Evolutionary conservation across 2,113 vertebrate genomes (phyloP).

Genomic region (Sialia sialis): DNA sequence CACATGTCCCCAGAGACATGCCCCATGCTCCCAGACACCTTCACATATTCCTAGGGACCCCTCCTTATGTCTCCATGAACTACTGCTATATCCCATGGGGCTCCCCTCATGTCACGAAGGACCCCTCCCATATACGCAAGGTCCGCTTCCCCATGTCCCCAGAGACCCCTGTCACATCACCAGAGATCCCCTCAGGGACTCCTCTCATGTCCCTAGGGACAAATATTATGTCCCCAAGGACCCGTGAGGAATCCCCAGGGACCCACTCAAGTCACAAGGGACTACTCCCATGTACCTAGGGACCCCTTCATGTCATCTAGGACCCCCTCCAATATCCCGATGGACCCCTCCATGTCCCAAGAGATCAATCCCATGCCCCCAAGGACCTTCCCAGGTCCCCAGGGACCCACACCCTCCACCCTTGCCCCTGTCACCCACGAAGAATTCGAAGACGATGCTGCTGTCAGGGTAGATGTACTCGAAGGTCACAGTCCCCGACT

Average conservation of each 20-base stretch:
- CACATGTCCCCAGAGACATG: not conserved
- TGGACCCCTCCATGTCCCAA: not conserved
- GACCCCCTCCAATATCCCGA: too few relatives aligned
- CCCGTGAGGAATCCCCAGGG: not conserved
- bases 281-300: not conserved
- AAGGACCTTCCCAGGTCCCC: not conserved
- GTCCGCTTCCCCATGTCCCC: too few relatives aligned
- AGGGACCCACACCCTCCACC: not conserved
- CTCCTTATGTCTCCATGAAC: not conserved
- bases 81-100: not conserved
- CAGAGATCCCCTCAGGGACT: not conserved
- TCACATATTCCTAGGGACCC: not conserved
- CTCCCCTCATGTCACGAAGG: not conserved
- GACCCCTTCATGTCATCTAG: not conserved
- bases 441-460: constrained; percentile 94
- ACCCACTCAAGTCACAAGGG: not conserved
- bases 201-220: not conserved
- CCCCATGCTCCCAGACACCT: not conserved
- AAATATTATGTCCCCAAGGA: too few relatives aligned
- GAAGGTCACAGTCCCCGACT: constrained; percentile 85
- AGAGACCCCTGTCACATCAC: too few relatives aligned
- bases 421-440: constrained; percentile 70
- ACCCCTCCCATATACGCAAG: too few relatives aligned
- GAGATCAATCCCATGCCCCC: not conserved
- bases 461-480: constrained; percentile 92